phyloP scores from a whole-genome alignment of 2,113 vertebrate genomes.

The Myotis yumanensis region DNA sequence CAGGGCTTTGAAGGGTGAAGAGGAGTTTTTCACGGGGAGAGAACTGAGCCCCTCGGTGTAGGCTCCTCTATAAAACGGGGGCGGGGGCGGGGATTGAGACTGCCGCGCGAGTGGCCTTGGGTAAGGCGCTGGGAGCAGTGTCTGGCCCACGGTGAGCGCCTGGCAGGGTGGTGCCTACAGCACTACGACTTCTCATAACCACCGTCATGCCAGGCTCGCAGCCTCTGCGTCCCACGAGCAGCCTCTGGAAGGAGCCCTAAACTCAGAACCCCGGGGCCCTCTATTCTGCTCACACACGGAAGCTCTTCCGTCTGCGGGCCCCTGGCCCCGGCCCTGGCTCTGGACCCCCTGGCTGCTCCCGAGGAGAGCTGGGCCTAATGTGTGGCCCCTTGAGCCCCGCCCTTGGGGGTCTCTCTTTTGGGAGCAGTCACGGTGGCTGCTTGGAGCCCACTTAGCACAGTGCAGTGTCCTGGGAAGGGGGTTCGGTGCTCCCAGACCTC shows the following conservation, averaged over 20 bases:
- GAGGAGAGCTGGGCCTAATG: not conserved
- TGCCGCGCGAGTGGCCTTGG: not conserved
- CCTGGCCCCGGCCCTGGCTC: not conserved
- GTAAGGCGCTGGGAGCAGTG: not conserved
- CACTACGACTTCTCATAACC: fast-evolving
- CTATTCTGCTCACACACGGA: not conserved
- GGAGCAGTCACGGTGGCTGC: not conserved
- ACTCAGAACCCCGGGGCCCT: not conserved
- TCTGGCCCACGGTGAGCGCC: not conserved
- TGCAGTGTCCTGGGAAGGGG: not conserved
- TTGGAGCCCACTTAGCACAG: not conserved
- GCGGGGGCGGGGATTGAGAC: not conserved
- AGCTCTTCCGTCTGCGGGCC: not conserved
- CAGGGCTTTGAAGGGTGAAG: not conserved
- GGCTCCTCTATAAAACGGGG: not conserved
- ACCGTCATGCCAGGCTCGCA: fast-evolving
- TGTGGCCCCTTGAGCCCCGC: not conserved
- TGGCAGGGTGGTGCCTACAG: not conserved
- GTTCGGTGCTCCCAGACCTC: not conserved
- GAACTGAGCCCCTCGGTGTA: not conserved
- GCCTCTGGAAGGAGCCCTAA: not conserved
- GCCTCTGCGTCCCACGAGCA: not conserved
- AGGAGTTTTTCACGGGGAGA: not conserved
- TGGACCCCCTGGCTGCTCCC: not conserved
- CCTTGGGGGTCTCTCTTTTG: not conserved